These are phyloP conservation scores for cattle (Bos taurus) DNA, from an alignment of 2,113 vertebrate genomes.

Conservation along the genomic window DNA sequence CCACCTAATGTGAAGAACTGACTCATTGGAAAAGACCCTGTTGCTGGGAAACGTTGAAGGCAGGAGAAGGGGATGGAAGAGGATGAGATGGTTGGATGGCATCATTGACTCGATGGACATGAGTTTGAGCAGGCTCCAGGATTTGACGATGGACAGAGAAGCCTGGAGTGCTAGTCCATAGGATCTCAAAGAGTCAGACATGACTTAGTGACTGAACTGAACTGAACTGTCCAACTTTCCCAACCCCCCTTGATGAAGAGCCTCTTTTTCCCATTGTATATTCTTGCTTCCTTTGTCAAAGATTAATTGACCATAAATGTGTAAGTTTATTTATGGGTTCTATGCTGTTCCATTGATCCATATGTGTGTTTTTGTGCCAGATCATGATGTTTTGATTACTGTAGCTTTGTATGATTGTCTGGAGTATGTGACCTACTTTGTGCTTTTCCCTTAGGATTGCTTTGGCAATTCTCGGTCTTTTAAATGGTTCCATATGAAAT, in stretches of 20 bases:
- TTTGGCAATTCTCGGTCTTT: not conserved
- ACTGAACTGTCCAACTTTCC: not conserved
- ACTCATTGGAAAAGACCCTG: not conserved
- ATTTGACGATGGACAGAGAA: not conserved
- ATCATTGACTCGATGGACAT: not conserved
- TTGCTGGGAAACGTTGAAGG: not conserved
- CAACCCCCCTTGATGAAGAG: not conserved
- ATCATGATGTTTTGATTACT: not conserved
- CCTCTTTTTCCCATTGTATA: not conserved
- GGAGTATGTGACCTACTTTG: not conserved
- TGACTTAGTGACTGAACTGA: not conserved
- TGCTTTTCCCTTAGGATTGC: not conserved
- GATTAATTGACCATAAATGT: not conserved
- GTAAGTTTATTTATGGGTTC: not conserved
- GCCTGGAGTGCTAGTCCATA: not conserved
- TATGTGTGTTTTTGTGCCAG: not conserved
- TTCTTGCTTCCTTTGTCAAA: not conserved
- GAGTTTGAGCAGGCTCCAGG: not conserved
- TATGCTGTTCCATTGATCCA: not conserved
- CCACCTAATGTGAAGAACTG: not conserved
- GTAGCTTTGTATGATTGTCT: not conserved
- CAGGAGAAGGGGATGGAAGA: not conserved
- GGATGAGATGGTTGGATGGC: not conserved
- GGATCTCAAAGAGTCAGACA: not conserved
- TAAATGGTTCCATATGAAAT: not conserved